phyloP scores from a whole-genome alignment of 1,140 invertebrate genomes.

The Drosophila ogumai region DNA sequence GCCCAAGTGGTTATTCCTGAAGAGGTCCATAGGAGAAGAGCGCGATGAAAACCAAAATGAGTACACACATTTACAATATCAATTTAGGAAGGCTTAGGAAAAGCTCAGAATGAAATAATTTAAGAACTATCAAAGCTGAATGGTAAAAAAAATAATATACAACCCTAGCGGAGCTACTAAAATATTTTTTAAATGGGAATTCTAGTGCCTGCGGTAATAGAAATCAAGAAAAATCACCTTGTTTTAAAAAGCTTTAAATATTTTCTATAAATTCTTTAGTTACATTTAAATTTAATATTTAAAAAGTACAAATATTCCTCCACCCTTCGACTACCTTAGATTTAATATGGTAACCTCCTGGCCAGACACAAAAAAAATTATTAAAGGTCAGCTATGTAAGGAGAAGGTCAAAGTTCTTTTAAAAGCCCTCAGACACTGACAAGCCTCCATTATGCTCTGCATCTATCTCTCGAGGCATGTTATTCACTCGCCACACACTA shows the following conservation, averaged over 20 bases:
- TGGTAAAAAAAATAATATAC: too few relatives aligned
- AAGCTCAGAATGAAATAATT: not conserved
- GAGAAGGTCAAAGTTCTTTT: constrained; percentile 28
- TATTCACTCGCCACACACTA: constrained; percentile 11
- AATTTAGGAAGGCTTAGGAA: not conserved
- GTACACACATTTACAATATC: constrained; percentile 16
- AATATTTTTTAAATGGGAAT: too few relatives aligned
- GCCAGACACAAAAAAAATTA: not conserved
- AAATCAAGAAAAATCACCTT: not conserved
- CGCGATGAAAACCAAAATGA: constrained; percentile 16
- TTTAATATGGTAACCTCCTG: not conserved
- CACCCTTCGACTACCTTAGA: not conserved
- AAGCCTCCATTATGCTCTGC: constrained; percentile 9
- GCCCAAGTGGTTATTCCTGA: constrained; percentile 31
- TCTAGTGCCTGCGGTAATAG: too few relatives aligned
- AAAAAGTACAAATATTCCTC: not conserved
- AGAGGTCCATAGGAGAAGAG: not conserved
- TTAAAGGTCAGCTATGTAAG: constrained; percentile 6
- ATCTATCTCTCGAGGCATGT: constrained; percentile 7
- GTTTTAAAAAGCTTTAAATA: not conserved
- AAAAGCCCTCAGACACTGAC: constrained; percentile 11
- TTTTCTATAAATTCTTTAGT: too few relatives aligned
- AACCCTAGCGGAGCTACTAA: too few relatives aligned
- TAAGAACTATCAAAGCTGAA: too few relatives aligned
- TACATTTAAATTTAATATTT: not conserved